A percentile compares a stretch with the other conserved stretches of the same genome.
Conservation (phyloP, 2,888 invertebrate genomes). For the Copidosoma aretas region DNA sequence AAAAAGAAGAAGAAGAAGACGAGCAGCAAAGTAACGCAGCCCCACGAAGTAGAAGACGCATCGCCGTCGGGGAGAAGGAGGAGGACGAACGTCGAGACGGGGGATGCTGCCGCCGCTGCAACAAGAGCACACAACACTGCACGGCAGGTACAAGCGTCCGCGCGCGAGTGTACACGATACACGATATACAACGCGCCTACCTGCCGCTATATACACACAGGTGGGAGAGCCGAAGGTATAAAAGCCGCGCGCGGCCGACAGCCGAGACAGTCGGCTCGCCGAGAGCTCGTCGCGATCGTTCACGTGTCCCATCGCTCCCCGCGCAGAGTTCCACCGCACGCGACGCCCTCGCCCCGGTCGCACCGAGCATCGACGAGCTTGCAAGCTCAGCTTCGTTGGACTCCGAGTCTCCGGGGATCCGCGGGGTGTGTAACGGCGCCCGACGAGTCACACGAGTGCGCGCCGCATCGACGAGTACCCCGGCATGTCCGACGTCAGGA, state of each 20-base stretch:
- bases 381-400: not conserved
- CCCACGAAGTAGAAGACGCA: too few relatives aligned
- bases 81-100: not conserved
- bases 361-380: not conserved
- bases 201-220: not conserved
- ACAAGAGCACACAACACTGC: not conserved
- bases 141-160: not conserved
- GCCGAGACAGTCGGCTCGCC: conserved; percentile 19
- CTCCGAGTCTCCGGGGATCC: too few relatives aligned
- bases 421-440: too few relatives aligned
- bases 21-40: too few relatives aligned
- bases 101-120: not conserved
- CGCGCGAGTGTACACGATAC: not conserved
- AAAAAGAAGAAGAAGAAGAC: too few relatives aligned
- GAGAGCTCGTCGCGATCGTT: not conserved
- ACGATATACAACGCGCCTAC: not conserved
- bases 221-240: conserved; percentile 42
- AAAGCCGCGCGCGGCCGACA: conserved; percentile 23
- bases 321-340: not conserved
- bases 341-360: not conserved
- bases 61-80: not conserved
- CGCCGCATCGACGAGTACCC: too few relatives aligned
- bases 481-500: conserved; percentile 25
- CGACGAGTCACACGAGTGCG: too few relatives aligned
- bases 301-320: not conserved